Conservation (phyloP, 2,113 vertebrate species). For the Larimichthys crocea region DNA sequence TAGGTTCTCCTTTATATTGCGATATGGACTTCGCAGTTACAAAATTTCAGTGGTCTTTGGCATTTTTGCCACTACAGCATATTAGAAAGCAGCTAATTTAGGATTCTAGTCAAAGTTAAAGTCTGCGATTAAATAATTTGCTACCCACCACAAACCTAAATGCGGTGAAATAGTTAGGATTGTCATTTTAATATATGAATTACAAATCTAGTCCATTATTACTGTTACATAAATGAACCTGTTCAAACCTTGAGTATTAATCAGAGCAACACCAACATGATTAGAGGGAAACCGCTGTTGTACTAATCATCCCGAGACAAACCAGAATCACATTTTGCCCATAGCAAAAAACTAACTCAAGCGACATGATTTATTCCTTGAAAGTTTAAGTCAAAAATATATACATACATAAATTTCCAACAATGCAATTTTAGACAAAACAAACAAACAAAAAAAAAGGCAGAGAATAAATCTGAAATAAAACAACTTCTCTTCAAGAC, state of each 20-base stretch:
- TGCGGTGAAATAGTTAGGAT: slow-evolving; percentile 74
- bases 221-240: slow-evolving; percentile 42
- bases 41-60: slow-evolving; percentile 56
- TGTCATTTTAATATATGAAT: slow-evolving; percentile 76
- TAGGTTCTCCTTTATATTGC: background rate
- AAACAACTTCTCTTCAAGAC: slow-evolving; percentile 67
- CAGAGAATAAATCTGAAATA: slow-evolving; percentile 72
- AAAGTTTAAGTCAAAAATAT: slow-evolving; percentile 77
- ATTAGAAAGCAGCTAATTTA: slow-evolving; percentile 53
- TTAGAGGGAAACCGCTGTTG: slow-evolving; percentile 22
- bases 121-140: slow-evolving; percentile 5
- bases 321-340: slow-evolving; percentile 57
- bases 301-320: slow-evolving; percentile 49
- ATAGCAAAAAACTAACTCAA: slow-evolving; percentile 69
- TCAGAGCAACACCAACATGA: slow-evolving; percentile 11
- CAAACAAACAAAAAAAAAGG: slow-evolving; percentile 16
- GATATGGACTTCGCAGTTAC: background rate
- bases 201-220: slow-evolving; percentile 54
- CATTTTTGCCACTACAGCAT: slow-evolving; percentile 52
- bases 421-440: slow-evolving; percentile 70
- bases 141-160: slow-evolving; percentile 37
- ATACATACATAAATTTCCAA: slow-evolving; percentile 76
- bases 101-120: slow-evolving; percentile 28
- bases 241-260: slow-evolving; percentile 15
- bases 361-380: slow-evolving; percentile 78